Evolutionary conservation across 2,113 vertebrate genomes (phyloP), one percentile per base, ranked within the genome.

Genomic region (Megaceryle maxima): DNA sequence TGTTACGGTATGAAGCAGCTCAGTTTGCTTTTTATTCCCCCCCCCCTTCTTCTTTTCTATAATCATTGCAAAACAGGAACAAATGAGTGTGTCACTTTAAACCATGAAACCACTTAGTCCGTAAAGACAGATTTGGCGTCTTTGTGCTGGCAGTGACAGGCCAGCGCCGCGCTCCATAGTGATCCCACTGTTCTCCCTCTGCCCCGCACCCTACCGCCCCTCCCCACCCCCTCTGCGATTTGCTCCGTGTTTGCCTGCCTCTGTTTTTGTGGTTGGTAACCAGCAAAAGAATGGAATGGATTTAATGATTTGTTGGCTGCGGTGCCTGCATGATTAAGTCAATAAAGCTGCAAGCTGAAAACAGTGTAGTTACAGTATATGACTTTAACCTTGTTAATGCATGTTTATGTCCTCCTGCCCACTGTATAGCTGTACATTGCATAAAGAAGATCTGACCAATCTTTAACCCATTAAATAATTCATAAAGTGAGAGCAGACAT

Each of bases 391-490:
- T 97, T 98, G 97, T 96, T 97, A 97, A 97, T 95, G 96, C 83
- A 60, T 92, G 92, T 97, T 96, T 97, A 95, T 70, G n/a, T 97
- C 96, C 96, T 92, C 84, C 86, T 94, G 88, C 83, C 87, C 84
- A 64, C 91, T 77, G 94, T 93, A 95, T 92, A 82, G 92, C 95
- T 90, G 79, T 79, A 75, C 13, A 0, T 88, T 96, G 96, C 90
- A 95, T 91, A 94, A 96, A 96, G 95, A 92, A 96, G 96, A 94
- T 84, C 95, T 96, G 95, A 93, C 96, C 96, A 94, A 92, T 95
- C 95, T 96, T 96, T 96, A 97, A 97, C 96, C 92, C 92, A 95
- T 97, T 97, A 96, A 97, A 97, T 97, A 97, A 97, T 97, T 97
- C 96, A 97, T 97, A 97, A 97, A 94, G 93, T 53, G 94, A 96